A percentile compares a stretch with the other conserved stretches of the same genome.
These are phyloP conservation scores for Drosophila prosaltans DNA, from an alignment of 1,140 invertebrate species.

Conservation along the genomic window DNA sequence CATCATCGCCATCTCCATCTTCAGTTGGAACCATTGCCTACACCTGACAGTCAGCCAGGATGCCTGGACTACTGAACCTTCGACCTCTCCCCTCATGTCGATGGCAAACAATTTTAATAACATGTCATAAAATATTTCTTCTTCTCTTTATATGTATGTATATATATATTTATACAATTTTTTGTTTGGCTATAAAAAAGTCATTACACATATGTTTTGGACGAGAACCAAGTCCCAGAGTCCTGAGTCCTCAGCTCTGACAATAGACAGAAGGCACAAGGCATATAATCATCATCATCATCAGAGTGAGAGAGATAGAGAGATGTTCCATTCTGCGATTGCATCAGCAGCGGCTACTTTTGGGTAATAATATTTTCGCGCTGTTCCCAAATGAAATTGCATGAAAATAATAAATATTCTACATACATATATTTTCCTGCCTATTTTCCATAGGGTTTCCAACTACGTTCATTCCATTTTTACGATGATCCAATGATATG, in stretches of 20 bases:
- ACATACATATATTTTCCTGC: conserved; percentile 40
- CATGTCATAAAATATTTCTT: conserved; percentile 79
- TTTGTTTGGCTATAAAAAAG: conserved; percentile 74
- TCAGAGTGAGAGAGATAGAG: neutral
- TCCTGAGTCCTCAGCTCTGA: conserved; percentile 9
- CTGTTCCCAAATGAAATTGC: conserved; percentile 51
- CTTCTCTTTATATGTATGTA: conserved; percentile 44
- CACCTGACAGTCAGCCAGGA: conserved; percentile 21
- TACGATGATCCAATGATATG: conserved; percentile 42
- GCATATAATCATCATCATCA: conserved; percentile 2
- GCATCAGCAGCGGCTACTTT: conserved; percentile 52
- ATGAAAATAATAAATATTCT: conserved; percentile 64
- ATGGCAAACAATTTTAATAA: conserved; percentile 75
- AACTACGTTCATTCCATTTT: conserved; percentile 30
- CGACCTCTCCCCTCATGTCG: conserved; percentile 28
- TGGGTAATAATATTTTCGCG: conserved; percentile 44
- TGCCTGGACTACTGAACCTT: neutral
- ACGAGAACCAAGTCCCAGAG: conserved; percentile 9
- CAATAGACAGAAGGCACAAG: conserved; percentile 23
- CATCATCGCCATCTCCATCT: neutral
- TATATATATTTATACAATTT: conserved; percentile 8
- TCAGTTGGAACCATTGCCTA: conserved; percentile 2
- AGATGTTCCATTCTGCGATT: conserved; percentile 33
- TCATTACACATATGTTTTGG: conserved; percentile 69
- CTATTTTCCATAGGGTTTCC: conserved; percentile 55